Conservation (phyloP, 2,113 vertebrate genomes). For the Trogon surrucura region DNA sequence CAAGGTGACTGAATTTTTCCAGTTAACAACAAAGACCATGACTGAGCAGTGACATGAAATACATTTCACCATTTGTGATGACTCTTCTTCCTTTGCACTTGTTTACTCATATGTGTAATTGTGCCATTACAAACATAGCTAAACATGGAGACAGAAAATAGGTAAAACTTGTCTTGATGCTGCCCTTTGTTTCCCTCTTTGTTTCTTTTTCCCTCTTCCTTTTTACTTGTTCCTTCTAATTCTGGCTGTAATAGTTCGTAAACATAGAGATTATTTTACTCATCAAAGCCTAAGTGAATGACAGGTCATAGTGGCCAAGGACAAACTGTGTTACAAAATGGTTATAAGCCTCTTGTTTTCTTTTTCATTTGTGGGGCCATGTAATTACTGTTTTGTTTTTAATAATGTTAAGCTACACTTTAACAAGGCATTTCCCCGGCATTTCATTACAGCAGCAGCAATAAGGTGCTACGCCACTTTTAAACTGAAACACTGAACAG, state of each 20-base stretch:
- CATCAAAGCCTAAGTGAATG: not conserved
- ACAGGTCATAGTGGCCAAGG: conserved; percentile 16
- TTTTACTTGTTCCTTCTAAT: not conserved
- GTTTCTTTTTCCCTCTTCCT: not conserved
- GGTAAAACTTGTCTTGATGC: not conserved
- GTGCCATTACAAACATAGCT: not conserved
- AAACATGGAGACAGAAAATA: not conserved
- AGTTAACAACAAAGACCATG: not conserved
- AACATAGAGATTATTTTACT: conserved; percentile 11
- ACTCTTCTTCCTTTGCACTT: not conserved
- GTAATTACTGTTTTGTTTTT: conserved; percentile 50
- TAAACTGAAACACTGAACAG: not conserved
- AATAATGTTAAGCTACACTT: conserved; percentile 7
- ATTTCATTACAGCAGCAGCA: conserved; percentile 31
- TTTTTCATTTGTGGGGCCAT: conserved; percentile 8
- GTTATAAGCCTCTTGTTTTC: conserved; percentile 34
- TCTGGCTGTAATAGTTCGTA: not conserved
- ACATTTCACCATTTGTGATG: not conserved
- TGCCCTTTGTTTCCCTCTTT: not conserved
- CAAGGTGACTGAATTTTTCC: not conserved
- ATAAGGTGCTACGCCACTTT: not conserved
- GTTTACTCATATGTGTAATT: not conserved
- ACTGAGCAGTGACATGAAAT: not conserved
- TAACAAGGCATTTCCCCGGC: conserved; percentile 45
- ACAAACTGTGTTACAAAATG: not conserved